Percentiles rank a stretch among this genome's conserved stretches.
phyloP scores from a whole-genome alignment of 2,113 vertebrate species.

The Trichechus manatus region DNA sequence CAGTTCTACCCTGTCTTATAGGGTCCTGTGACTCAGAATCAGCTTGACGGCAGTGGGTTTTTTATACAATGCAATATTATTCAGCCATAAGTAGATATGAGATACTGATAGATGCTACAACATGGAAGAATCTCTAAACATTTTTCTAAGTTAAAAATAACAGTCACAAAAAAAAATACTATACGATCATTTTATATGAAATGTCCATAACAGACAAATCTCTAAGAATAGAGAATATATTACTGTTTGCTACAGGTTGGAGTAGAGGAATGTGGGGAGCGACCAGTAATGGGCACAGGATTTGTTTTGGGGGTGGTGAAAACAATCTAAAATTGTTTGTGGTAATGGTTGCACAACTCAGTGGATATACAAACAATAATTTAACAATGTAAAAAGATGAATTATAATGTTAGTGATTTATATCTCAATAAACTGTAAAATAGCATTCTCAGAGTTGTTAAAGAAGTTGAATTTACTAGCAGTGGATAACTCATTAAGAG shows the following conservation, averaged over 20 bases:
- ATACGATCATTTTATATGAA: not conserved
- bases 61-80: not conserved
- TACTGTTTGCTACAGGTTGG: not conserved
- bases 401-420: not conserved
- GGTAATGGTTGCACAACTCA: too few species aligned
- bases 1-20: too few species aligned
- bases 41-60: too few species aligned
- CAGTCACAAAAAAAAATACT: not conserved
- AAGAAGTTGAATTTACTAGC: not conserved
- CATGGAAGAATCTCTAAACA: too few species aligned
- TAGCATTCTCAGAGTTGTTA: not conserved
- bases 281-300: not conserved
- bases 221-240: not conserved
- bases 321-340: not conserved
- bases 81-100: not conserved
- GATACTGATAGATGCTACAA: too few species aligned
- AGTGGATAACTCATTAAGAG: not conserved
- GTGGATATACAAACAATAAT: not conserved
- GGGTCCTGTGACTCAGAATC: too few species aligned
- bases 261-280: not conserved
- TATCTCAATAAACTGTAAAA: not conserved
- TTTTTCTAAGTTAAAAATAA: too few species aligned
- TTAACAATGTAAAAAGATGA: not conserved
- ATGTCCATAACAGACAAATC: not conserved
- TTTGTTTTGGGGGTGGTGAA: not conserved